Conservation (phyloP, 2,797 vertebrate genomes). For the Masticophis lateralis region DNA sequence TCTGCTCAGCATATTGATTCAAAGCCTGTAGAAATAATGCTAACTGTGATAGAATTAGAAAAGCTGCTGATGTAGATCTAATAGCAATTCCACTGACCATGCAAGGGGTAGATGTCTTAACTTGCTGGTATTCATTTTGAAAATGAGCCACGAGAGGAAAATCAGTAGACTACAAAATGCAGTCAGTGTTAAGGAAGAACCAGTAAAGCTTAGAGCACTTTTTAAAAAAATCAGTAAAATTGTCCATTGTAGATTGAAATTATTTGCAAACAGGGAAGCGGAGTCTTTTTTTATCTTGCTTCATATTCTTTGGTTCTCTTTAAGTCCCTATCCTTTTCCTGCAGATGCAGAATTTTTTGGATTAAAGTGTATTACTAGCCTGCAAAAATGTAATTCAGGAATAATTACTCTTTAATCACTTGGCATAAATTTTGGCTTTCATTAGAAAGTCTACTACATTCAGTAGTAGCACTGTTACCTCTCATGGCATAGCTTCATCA, state of each 20-base stretch:
- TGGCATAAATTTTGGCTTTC: neutral
- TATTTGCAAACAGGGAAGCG: constrained; percentile 1
- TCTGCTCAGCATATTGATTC: neutral
- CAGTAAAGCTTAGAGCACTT: constrained; percentile 2
- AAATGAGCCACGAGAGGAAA: neutral
- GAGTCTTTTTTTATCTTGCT: constrained; percentile 16
- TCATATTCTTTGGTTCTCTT: constrained; percentile 21
- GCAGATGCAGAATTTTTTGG: neutral
- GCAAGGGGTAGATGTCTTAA: neutral
- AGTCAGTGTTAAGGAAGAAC: neutral
- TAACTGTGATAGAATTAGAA: neutral
- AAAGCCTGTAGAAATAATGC: neutral
- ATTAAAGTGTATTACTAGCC: neutral
- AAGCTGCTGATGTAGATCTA: neutral
- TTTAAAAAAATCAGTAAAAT: neutral
- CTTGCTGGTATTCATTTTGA: neutral
- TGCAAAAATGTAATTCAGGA: neutral
- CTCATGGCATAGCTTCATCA: constrained; percentile 36
- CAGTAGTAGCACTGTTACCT: constrained; percentile 23
- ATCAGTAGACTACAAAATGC: constrained; percentile 20
- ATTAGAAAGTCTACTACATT: neutral
- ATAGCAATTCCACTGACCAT: neutral
- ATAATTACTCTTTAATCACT: neutral
- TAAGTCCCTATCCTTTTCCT: neutral
- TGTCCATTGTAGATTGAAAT: neutral